Conservation (phyloP, 2,888 invertebrate genomes). For the Sarcophaga subvicina region DNA sequence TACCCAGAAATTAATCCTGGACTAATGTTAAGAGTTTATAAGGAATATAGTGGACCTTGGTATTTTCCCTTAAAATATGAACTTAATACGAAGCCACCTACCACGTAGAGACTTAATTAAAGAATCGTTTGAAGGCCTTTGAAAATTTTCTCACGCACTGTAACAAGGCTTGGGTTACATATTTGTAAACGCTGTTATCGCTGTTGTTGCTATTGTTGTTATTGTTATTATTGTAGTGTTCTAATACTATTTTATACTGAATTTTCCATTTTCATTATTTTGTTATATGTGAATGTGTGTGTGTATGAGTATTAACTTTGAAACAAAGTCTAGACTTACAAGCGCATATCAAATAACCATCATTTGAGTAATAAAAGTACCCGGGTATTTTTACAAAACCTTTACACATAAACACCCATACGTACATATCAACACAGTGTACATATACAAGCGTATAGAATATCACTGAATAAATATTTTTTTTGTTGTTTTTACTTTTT, state of each 20-base stretch:
- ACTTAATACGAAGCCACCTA: no score
- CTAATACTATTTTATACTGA: conserved; percentile 40
- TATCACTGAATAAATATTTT: conserved; percentile 28
- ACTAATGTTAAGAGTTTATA: no score
- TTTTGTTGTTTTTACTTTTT: conserved; percentile 17
- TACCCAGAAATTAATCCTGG: no score
- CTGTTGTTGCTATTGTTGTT: background rate
- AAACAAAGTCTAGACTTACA: conserved; percentile 76
- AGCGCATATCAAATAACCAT: conserved; percentile 74
- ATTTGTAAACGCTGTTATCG: background rate
- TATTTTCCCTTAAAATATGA: no score
- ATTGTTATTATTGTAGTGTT: conserved; percentile 6
- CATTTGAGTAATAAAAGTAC: conserved; percentile 61
- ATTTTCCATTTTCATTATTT: conserved; percentile 46
- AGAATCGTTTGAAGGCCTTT: background rate
- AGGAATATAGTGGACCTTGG: no score
- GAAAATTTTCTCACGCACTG: conserved; percentile 38
- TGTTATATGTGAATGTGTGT: conserved; percentile 3
- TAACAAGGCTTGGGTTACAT: background rate
- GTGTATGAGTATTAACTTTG: conserved; percentile 71
- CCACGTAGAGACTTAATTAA: background rate
- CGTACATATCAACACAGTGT: background rate
- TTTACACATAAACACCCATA: background rate
- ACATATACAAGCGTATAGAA: conserved; percentile 37
- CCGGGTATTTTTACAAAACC: conserved; percentile 33